Evolutionary conservation across 2,888 invertebrate genomes (phyloP).

Genomic region (Plagiodera versicolora): DNA sequence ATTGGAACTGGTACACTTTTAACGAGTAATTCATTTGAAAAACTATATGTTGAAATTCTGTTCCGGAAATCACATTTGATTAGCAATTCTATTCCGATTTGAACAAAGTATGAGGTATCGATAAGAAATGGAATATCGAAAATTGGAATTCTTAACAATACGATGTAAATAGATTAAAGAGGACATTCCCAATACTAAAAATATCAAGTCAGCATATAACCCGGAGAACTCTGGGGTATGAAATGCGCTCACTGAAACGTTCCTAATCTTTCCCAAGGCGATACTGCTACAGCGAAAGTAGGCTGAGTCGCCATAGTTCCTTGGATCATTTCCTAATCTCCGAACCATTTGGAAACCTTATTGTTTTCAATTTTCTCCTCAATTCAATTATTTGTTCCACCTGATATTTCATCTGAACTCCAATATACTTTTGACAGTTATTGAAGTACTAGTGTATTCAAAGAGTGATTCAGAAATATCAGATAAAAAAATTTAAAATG

Average conservation of each 20-base stretch:
- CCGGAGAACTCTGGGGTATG: not conserved
- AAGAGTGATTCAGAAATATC: too few relatives aligned
- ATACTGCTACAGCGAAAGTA: not conserved
- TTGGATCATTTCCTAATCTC: not conserved
- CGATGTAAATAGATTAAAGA: not conserved
- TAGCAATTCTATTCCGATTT: too few relatives aligned
- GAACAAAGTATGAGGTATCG: too few relatives aligned
- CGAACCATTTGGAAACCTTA: not conserved
- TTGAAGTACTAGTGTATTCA: too few relatives aligned
- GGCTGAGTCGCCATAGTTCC: not conserved
- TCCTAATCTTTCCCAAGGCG: not conserved
- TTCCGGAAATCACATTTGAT: too few relatives aligned
- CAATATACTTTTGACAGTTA: too few relatives aligned
- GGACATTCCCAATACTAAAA: not conserved
- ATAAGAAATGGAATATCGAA: too few relatives aligned
- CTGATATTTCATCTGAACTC: not conserved
- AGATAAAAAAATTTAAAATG: too few relatives aligned
- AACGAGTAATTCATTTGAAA: too few relatives aligned
- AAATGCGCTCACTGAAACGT: not conserved
- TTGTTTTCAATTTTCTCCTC: not conserved
- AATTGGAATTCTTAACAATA: not conserved
- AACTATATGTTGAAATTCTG: too few relatives aligned
- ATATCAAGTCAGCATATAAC: not conserved
- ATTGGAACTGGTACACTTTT: too few relatives aligned
- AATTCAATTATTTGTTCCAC: not conserved